phyloP scores from a whole-genome alignment of 2,113 vertebrate species.

The Morone chrysops region DNA sequence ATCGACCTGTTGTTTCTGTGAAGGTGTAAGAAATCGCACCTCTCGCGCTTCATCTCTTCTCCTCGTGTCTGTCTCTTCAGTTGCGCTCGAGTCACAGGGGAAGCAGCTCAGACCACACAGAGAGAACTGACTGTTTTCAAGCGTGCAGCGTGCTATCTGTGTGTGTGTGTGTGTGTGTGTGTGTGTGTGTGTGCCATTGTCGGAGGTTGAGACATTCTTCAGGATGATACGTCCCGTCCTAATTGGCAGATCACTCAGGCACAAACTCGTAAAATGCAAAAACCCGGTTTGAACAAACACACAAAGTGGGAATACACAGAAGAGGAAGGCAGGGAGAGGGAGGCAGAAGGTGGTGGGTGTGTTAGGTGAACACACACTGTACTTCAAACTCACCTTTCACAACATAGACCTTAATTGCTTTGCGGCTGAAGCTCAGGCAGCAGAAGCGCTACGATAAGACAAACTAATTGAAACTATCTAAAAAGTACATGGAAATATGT shows the following conservation, averaged over 20 bases:
- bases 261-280: conserved; percentile 11
- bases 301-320: conserved; percentile 27
- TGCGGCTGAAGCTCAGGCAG: conserved; percentile 45
- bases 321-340: conserved; percentile 21
- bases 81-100: conserved; percentile 54
- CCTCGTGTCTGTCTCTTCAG: conserved; percentile 39
- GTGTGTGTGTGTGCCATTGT: conserved; percentile 7
- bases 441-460: conserved; percentile 30
- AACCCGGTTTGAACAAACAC: not conserved
- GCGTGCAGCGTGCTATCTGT: conserved; percentile 26
- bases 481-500: conserved; percentile 5
- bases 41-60: conserved; percentile 40
- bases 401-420: conserved; percentile 56
- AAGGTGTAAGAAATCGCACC: conserved; percentile 68
- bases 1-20: conserved; percentile 69
- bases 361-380: conserved; percentile 2
- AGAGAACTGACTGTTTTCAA: conserved; percentile 41
- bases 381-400: conserved; percentile 56
- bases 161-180: not conserved
- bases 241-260: conserved; percentile 64
- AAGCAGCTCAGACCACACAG: conserved; percentile 49
- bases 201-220: conserved; percentile 53
- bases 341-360: not conserved
- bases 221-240: conserved; percentile 38
- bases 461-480: conserved; percentile 39